Evolutionary conservation across 1,140 invertebrate species (phyloP).

Genomic region (Lerema accius): DNA sequence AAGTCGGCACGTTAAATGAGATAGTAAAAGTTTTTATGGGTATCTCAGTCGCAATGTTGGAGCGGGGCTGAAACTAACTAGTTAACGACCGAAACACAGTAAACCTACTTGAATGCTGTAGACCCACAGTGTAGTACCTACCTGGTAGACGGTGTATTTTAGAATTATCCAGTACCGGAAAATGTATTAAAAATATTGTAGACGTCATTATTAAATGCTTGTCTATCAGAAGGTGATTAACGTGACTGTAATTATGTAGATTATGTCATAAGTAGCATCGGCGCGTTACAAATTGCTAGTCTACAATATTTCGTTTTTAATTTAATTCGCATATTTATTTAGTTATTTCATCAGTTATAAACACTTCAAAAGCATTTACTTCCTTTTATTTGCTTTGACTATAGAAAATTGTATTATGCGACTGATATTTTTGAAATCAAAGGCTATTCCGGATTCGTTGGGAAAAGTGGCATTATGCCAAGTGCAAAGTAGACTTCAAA

Average conservation of each 20-base stretch:
- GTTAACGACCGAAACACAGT: conserved; percentile 11
- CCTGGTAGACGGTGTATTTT: too few species aligned
- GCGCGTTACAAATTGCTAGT: too few species aligned
- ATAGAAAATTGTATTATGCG: conserved; percentile 26
- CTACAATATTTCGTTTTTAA: too few species aligned
- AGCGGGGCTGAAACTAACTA: conserved; percentile 38
- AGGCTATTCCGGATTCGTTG: conserved; percentile 65
- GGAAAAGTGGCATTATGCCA: conserved; percentile 69
- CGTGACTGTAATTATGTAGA: too few species aligned
- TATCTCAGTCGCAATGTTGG: conserved; percentile 46
- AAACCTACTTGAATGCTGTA: background rate
- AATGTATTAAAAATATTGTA: conserved; percentile 1
- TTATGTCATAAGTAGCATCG: too few species aligned
- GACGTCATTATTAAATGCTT: background rate
- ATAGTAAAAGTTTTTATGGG: conserved; percentile 72
- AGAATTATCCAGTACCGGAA: too few species aligned
- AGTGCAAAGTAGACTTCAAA: conserved; percentile 74
- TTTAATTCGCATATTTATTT: too few species aligned
- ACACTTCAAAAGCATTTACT: conserved; percentile 11
- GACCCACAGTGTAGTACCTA: conserved; percentile 3
- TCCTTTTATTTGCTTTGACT: conserved; percentile 24
- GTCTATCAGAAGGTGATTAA: too few species aligned
- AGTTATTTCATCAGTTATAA: background rate
- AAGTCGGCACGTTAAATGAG: conserved; percentile 60
- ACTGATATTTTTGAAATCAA: conserved; percentile 51